Conservation (phyloP, 2,888 invertebrate genomes). For the Stratiomys singularior region DNA sequence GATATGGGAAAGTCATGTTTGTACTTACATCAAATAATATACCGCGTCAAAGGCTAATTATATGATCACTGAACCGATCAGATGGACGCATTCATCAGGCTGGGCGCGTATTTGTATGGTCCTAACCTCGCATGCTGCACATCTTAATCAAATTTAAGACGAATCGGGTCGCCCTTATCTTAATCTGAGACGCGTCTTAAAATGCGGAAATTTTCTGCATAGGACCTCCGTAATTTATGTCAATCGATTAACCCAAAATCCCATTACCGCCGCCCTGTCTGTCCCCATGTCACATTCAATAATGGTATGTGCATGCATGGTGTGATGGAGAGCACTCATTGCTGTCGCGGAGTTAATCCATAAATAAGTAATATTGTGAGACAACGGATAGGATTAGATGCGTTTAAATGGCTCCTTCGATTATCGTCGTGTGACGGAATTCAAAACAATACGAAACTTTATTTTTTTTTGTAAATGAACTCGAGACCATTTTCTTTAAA, state of each 20-base stretch:
- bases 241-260: conserved; percentile 30
- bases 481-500: background rate
- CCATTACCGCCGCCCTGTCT: conserved; percentile 8
- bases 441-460: background rate
- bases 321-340: background rate
- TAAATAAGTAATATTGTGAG: background rate
- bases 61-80: conserved; percentile 16
- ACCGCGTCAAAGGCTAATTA: conserved; percentile 35
- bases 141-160: background rate
- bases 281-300: background rate
- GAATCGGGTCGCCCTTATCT: conserved; percentile 7
- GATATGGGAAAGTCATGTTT: background rate
- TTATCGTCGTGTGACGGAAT: background rate
- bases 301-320: too few relatives aligned
- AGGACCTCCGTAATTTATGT: conserved; percentile 17
- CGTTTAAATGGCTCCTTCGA: background rate
- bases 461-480: background rate
- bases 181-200: background rate
- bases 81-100: background rate
- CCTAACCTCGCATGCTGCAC: background rate
- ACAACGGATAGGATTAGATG: conserved; percentile 7
- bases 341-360: background rate
- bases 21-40: background rate
- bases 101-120: background rate
- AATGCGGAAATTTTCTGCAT: conserved; percentile 35